Base-by-base conservation (phyloP, 2,888 invertebrate species). In the Heliconius charithonia region DNA sequence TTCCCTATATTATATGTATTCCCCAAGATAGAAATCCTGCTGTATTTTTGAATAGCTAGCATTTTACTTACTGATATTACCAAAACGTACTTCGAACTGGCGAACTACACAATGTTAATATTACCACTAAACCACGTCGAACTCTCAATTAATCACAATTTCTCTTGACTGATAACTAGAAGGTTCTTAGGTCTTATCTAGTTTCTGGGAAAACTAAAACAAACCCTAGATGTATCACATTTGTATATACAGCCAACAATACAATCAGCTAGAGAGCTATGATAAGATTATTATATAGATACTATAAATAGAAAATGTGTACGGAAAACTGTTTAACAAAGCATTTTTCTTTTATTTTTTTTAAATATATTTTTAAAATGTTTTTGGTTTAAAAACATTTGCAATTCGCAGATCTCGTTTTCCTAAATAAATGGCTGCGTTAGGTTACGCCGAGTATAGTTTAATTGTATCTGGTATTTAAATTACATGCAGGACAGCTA, bases 221-320 rank as follows among this genome's bases (percentile, higher is more conserved):
- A 72, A 71, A 67, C 51, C 62, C 67, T 67, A 75, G 62, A 22
- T 51, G 51, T 81, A 75, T 81, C 78, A 79, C 80, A 65, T 77
- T 56, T 71, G 78, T 79, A 71, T 79, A 67, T 65, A 79, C 76
- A 76, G 69, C 69, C 72, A 77, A 79, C 73, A 72, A 72, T 78
- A 73, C 73, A 76, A 62, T 76, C 75, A 78, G 37, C 29, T 19
- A 41, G 59, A 76, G 37, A 59, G 51, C 62, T 78, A 67, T 37
- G 80, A 79, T 79, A 81, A 79, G 65, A 45, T 56, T 41, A 76
- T 56, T 25, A 12, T 25, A 41, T 9, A 45, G 25, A 32, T 51
- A 51, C 3, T 56, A 29, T 29, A 29, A n/a, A n/a, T 67, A 67
- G 29, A 56, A 56, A 56, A 72, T 72, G n/a, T 32, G 10, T 9